A percentile compares a stretch with the other conserved stretches of the same genome.
Evolutionary conservation across 92 coral and sea anemone species (phyloP).

Genomic region (Micromussa lordhowensis): DNA sequence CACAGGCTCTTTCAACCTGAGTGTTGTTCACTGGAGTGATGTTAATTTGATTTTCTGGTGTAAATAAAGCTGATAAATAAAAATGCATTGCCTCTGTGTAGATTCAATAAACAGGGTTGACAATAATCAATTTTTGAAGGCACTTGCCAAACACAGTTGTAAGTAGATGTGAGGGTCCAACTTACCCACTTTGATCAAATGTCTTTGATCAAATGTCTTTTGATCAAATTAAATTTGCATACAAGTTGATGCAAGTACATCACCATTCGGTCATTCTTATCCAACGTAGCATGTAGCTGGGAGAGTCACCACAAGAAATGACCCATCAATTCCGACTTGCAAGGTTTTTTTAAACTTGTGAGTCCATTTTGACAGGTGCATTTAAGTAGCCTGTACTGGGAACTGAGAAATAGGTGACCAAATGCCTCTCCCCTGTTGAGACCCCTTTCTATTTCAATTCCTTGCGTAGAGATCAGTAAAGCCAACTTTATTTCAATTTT

Average conservation of each 20-base stretch:
- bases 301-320: background rate
- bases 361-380: too few relatives aligned
- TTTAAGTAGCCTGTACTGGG: too few relatives aligned
- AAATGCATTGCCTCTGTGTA: background rate
- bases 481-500: too few relatives aligned
- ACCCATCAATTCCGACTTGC: too few relatives aligned
- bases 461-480: too few relatives aligned
- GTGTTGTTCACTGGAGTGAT: background rate
- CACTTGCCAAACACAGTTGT: background rate
- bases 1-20: background rate
- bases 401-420: too few relatives aligned
- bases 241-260: background rate
- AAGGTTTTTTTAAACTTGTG: too few relatives aligned
- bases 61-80: conserved; percentile 34
- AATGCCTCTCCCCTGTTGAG: too few relatives aligned
- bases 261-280: background rate
- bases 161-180: too few relatives aligned
- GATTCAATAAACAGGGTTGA: background rate
- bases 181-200: too few relatives aligned
- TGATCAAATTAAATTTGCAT: background rate
- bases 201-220: background rate
- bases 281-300: too few relatives aligned
- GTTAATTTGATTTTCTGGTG: conserved; percentile 7
- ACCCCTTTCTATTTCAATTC: too few relatives aligned
- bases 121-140: background rate